A percentile compares a stretch with the other conserved stretches of the same genome.
Conservation (phyloP, 2,113 vertebrate genomes). For the Sterna hirundo region DNA sequence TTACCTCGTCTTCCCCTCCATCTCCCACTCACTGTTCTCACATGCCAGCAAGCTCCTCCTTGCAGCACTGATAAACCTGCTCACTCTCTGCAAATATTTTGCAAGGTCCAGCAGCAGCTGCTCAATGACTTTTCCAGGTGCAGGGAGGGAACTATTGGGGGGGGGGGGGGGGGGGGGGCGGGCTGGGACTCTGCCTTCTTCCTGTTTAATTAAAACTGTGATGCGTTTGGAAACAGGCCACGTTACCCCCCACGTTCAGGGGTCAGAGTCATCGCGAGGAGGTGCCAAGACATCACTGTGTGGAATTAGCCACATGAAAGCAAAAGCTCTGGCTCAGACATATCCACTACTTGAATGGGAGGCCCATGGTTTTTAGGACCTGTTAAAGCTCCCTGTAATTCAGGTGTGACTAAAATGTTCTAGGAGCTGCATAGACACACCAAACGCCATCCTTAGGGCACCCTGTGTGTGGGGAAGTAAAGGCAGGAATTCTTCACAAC, state of each 20-base stretch:
- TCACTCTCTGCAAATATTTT: not conserved
- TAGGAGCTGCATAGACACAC: not conserved
- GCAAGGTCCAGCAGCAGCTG: not conserved
- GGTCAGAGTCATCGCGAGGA: not conserved
- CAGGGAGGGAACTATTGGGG: not conserved
- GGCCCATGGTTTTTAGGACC: not conserved
- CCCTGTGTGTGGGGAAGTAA: not conserved
- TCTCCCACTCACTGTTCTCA: not conserved
- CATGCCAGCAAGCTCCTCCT: not conserved
- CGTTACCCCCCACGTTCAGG: rapidly evolving
- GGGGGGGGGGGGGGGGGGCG: not conserved
- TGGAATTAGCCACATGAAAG: not conserved
- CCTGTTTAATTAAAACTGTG: not conserved
- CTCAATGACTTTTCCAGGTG: not conserved
- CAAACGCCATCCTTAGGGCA: not conserved
- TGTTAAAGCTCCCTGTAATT: not conserved
- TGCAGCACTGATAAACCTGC: not conserved
- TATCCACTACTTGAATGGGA: not conserved
- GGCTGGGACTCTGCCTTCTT: not conserved
- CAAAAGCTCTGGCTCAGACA: not conserved
- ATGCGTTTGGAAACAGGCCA: not conserved
- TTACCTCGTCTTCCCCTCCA: not conserved
- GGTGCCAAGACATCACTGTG: rapidly evolving
- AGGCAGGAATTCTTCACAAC: not conserved
- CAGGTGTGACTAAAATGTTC: not conserved